Conservation (phyloP, 2,797 vertebrate species). For the Helicolenus hilgendorfi region DNA sequence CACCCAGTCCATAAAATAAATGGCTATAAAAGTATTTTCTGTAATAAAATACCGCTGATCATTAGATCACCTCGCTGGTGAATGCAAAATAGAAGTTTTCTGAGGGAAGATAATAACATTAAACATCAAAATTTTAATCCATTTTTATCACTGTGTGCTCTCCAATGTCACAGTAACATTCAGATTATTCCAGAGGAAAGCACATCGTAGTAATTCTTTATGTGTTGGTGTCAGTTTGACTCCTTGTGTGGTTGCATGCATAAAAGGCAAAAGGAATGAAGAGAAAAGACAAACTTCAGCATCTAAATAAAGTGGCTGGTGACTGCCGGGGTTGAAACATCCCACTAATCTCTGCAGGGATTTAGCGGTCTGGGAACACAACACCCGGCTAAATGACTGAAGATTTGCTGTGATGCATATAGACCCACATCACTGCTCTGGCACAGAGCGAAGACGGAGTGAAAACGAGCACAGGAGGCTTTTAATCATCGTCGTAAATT, state of each 20-base stretch:
- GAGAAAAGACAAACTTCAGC: conserved; percentile 41
- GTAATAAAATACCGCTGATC: no score
- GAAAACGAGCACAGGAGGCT: conserved; percentile 54
- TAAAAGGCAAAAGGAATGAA: conserved; percentile 35
- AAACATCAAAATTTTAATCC: neutral
- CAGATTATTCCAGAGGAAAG: neutral
- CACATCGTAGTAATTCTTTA: neutral
- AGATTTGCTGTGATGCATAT: conserved; percentile 82
- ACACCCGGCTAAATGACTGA: conserved; percentile 77
- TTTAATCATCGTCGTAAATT: conserved; percentile 45
- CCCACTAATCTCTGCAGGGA: conserved; percentile 71
- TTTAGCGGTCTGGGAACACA: conserved; percentile 80
- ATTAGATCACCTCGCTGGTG: neutral
- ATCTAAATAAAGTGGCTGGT: conserved; percentile 78
- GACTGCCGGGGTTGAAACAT: conserved; percentile 58
- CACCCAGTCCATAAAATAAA: neutral
- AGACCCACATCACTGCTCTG: conserved; percentile 66
- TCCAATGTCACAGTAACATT: neutral
- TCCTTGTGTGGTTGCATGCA: neutral
- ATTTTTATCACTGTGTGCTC: neutral
- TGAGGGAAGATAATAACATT: neutral
- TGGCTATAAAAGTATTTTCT: neutral
- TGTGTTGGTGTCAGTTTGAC: neutral
- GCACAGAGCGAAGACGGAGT: conserved; percentile 35
- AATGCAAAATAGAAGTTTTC: neutral